A percentile compares a stretch with the other conserved stretches of the same genome.
These are phyloP conservation scores for Podarcis siculus DNA, from an alignment of 2,797 vertebrate genomes.

Conservation along the genomic window DNA sequence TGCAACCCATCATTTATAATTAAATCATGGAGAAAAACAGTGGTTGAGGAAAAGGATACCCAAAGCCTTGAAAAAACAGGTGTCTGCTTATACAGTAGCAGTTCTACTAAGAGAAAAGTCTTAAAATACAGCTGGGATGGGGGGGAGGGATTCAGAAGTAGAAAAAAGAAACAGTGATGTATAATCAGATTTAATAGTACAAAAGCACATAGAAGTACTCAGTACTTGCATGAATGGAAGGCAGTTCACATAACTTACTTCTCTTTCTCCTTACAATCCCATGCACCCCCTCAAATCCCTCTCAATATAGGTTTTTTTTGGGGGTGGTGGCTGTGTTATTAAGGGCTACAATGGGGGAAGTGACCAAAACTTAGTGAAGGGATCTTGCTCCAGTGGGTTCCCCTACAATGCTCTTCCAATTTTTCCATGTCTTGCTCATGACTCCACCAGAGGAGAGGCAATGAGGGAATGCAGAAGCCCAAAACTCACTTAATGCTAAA, in stretches of 20 bases:
- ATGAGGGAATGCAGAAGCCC: not conserved
- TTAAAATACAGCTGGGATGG: not conserved
- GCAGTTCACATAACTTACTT: too few relatives aligned
- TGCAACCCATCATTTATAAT: conserved; percentile 22
- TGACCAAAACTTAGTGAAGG: too few relatives aligned
- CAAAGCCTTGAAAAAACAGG: not conserved
- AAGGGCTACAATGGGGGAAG: too few relatives aligned
- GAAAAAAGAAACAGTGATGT: too few relatives aligned
- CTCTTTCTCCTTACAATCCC: too few relatives aligned
- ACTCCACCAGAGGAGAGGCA: not conserved
- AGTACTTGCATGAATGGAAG: too few relatives aligned
- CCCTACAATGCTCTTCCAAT: not conserved
- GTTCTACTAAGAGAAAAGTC: not conserved
- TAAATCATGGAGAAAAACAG: not conserved
- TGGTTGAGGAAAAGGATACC: not conserved
- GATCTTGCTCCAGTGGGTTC: too few relatives aligned
- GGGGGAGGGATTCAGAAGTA: not conserved
- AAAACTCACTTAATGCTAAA: not conserved
- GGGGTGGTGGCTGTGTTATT: too few relatives aligned
- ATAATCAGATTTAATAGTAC: too few relatives aligned
- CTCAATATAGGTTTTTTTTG: too few relatives aligned
- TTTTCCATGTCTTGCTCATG: not conserved
- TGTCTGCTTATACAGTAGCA: not conserved
- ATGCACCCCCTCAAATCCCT: too few relatives aligned
- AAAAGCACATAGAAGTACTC: too few relatives aligned